phyloP scores from a whole-genome alignment of 2,113 vertebrate species.

The Okapia johnstoni region DNA sequence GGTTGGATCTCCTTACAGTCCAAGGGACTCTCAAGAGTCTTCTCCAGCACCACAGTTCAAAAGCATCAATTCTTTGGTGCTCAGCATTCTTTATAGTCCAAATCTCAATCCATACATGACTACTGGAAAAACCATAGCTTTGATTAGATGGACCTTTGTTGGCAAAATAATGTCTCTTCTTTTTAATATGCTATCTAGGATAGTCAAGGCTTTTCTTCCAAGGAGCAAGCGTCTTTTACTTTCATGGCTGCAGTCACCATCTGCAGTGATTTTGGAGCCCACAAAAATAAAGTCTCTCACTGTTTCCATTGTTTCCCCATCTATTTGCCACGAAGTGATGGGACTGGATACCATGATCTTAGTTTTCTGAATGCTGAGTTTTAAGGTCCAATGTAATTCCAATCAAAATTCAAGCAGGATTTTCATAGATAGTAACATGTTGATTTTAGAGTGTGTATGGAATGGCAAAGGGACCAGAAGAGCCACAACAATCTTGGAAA shows the following conservation, averaged over 20 bases:
- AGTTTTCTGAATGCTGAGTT: neutral
- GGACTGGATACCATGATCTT: neutral
- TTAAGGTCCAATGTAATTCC: neutral
- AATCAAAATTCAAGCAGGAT: neutral
- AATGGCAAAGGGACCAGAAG: neutral
- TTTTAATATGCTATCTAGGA: neutral
- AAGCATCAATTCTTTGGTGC: neutral
- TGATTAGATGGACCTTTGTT: neutral
- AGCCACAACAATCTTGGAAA: neutral
- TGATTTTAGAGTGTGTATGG: neutral
- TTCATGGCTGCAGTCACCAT: neutral
- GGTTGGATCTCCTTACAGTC: neutral
- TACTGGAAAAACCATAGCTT: neutral
- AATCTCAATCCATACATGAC: neutral
- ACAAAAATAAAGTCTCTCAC: neutral
- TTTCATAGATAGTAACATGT: neutral
- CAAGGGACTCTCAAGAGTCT: neutral
- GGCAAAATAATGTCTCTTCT: neutral
- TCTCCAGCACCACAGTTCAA: neutral
- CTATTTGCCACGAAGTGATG: neutral
- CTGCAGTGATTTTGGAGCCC: neutral
- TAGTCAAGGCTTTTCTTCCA: neutral
- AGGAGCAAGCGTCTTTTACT: neutral
- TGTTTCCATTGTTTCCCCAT: neutral
- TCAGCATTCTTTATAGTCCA: neutral